Evolutionary conservation across 92 coral and sea anemone genomes (phyloP).

Genomic region (Galaxea fascicularis): DNA sequence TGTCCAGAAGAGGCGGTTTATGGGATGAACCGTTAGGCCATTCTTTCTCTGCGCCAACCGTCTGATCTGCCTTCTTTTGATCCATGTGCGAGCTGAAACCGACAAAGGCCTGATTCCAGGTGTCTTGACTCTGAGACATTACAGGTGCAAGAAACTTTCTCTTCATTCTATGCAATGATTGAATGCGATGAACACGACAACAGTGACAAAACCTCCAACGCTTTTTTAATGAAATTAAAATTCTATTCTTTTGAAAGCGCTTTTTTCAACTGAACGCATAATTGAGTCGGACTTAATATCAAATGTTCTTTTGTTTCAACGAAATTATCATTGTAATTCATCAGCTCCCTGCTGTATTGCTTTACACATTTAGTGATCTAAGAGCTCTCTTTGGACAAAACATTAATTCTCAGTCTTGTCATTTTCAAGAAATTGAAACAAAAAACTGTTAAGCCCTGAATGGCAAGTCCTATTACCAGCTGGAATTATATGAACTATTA

Average conservation of each 20-base stretch:
- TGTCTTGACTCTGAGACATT: background rate
- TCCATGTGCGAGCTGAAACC: background rate
- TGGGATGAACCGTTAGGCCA: background rate
- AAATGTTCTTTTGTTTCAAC: constrained; percentile 21
- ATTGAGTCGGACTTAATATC: constrained; percentile 14
- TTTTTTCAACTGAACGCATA: background rate
- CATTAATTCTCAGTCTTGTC: background rate
- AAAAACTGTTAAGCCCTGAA: no score
- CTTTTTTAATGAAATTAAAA: constrained; percentile 7
- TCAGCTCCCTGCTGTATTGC: background rate
- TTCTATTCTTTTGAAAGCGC: constrained; percentile 23
- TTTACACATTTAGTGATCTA: background rate
- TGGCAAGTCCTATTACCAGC: no score
- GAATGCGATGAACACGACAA: background rate
- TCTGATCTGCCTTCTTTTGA: background rate
- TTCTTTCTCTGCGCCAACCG: background rate
- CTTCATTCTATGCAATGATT: background rate
- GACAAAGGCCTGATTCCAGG: background rate
- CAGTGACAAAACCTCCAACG: constrained; percentile 2
- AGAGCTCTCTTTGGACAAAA: no score
- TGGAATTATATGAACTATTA: no score
- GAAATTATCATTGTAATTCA: constrained; percentile 4
- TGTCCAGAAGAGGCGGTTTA: background rate
- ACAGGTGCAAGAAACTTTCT: background rate
- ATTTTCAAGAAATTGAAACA: no score